phyloP scores from a whole-genome alignment of 2,888 invertebrate genomes.

The Noctua pronuba region DNA sequence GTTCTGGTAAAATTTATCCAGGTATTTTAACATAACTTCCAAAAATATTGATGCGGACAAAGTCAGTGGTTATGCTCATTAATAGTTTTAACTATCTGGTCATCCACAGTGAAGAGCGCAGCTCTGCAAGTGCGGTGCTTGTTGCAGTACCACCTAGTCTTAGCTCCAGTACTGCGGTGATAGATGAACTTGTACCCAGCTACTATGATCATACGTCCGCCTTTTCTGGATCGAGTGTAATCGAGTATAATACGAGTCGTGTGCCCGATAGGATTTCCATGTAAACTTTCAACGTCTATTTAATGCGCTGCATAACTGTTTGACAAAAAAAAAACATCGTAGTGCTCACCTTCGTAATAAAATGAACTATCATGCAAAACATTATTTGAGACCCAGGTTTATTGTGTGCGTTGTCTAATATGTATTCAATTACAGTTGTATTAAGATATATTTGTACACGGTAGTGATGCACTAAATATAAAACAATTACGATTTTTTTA shows the following conservation, averaged over 20 bases:
- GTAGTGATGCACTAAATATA: too few relatives aligned
- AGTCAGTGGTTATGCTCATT: not conserved
- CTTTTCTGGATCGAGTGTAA: constrained; percentile 18
- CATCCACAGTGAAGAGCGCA: not conserved
- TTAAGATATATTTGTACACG: too few relatives aligned
- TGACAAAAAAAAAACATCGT: too few relatives aligned
- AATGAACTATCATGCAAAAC: too few relatives aligned
- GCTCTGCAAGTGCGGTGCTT: constrained; percentile 9
- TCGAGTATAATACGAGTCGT: not conserved
- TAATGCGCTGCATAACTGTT: too few relatives aligned
- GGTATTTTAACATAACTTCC: not conserved
- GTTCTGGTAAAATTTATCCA: too few relatives aligned
- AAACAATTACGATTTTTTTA: too few relatives aligned
- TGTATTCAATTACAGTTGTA: too few relatives aligned
- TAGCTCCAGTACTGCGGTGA: not conserved
- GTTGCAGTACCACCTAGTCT: constrained; percentile 7
- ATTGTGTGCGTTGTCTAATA: too few relatives aligned
- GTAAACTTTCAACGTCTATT: too few relatives aligned
- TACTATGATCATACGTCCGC: constrained; percentile 7
- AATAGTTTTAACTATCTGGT: not conserved
- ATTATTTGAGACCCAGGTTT: too few relatives aligned
- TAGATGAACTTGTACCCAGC: constrained; percentile 34
- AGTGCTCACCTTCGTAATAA: too few relatives aligned
- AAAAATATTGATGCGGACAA: not conserved
- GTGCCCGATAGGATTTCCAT: not conserved